Evolutionary conservation across 2,113 vertebrate species (phyloP).

Genomic region (Triplophysa tibetana): DNA sequence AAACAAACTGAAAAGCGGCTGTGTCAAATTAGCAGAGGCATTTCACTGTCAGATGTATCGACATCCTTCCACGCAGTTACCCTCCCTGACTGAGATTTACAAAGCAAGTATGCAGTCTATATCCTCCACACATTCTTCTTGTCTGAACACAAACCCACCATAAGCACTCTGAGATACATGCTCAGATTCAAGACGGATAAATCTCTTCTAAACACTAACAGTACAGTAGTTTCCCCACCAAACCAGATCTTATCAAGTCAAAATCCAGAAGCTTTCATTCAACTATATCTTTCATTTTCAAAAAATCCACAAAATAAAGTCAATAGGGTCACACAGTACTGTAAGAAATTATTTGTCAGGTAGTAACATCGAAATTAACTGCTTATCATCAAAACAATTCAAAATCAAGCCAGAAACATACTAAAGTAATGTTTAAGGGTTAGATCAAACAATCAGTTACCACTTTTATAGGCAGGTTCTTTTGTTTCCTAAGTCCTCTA

Average conservation of each 20-base stretch:
- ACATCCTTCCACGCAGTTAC: conserved; percentile 62
- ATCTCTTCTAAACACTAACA: not conserved
- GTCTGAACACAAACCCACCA: conserved; percentile 5
- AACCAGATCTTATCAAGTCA: not conserved
- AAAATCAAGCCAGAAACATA: too few species aligned
- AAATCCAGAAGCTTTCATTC: not conserved
- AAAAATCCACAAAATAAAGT: not conserved
- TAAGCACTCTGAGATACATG: conserved; percentile 13
- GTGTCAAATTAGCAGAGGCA: conserved; percentile 7
- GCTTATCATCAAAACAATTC: too few species aligned
- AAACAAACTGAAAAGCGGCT: not conserved
- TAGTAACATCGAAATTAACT: too few species aligned
- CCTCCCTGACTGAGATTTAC: conserved; percentile 56
- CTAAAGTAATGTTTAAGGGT: too few species aligned
- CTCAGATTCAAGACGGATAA: not conserved
- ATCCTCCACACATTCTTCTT: conserved; percentile 63
- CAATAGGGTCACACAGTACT: not conserved
- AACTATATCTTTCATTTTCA: not conserved
- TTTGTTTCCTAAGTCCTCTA: not conserved
- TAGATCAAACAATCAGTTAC: not conserved
- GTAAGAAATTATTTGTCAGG: too few species aligned
- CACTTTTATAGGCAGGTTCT: not conserved
- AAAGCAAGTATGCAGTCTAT: conserved; percentile 65
- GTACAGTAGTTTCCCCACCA: not conserved
- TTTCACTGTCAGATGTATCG: conserved; percentile 58